Evolutionary conservation across 2,888 invertebrate genomes (phyloP), one percentile per base, ranked within the genome.

Genomic region (Ernsta delagoae): DNA sequence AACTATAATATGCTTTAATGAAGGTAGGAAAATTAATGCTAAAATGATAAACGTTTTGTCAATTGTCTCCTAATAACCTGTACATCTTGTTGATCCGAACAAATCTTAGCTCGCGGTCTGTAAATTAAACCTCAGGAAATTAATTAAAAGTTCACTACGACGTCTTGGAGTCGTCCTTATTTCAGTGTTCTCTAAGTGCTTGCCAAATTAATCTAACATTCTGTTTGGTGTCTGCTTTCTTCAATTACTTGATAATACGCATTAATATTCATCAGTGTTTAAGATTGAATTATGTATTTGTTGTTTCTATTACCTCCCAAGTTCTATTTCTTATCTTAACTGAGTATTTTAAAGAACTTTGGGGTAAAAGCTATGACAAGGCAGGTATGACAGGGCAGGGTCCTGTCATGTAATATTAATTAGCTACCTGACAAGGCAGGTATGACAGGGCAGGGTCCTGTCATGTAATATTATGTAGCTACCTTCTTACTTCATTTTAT

Each of bases 61-160:
- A 59, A 31, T 16, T 11, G 24, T 36, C 12, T 5, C 57, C 57
- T 24, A 24, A 36, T 39, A 16, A 39, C 9, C 8, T 16, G 36
- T 12, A 39, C 39, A n/a, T 59, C 39, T 39, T 12, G 34, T 39
- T 59, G 39, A 59, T 12, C 36, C 48, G 60, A 24, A 24, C 24
- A 9, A 24, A 24, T 24, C 7, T 5, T 8, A 34, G 1, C 9
- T 12, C 65, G 65, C 63, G 36, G 36, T 36, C 65, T 59, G 50
- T 59, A 39, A n/a, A 65, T 67, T 66, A 67, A 53, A 60, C 12
- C 43, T 43, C 43, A 16, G 59, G 43, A 60, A 64, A 67, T 67
- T 67, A 67, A 67, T 67, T 67, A 60, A 67, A 67, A 60, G 41
- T 67, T 67, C 50, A 53, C 48, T 16, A 64, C 36, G 39, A 64